phyloP scores from a whole-genome alignment of 2,797 vertebrate genomes.

The Emydoidea blandingii region DNA sequence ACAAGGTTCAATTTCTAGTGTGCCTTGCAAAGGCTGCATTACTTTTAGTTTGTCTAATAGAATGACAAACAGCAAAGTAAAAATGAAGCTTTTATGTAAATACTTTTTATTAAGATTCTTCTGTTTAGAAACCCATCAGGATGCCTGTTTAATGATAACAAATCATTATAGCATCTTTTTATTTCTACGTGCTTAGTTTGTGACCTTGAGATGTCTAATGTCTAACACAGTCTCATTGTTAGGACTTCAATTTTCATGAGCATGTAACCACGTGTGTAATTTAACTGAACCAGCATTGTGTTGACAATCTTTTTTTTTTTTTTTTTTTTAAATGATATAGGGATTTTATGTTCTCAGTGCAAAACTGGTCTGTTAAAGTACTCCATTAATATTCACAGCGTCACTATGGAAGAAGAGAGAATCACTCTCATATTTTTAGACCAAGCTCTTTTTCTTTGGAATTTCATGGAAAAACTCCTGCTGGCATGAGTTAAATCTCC shows the following conservation, averaged over 20 bases:
- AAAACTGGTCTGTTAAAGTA: conserved; percentile 60
- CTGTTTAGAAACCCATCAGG: conserved; percentile 6
- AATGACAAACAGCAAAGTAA: conserved; percentile 55
- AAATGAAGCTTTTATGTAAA: neutral
- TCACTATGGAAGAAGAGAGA: conserved; percentile 20
- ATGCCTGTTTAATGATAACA: conserved; percentile 33
- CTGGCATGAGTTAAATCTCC: conserved; percentile 3
- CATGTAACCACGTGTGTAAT: conserved; percentile 48
- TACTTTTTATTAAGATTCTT: conserved; percentile 27
- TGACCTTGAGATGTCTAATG: conserved; percentile 22
- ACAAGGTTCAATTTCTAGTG: conserved; percentile 58
- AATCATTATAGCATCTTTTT: conserved; percentile 39
- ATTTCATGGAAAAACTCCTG: conserved; percentile 30
- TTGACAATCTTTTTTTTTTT: conserved; percentile 69
- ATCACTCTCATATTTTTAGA: conserved; percentile 37
- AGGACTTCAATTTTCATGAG: conserved; percentile 22
- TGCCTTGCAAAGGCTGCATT: conserved; percentile 29
- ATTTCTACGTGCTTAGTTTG: neutral
- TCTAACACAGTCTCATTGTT: neutral
- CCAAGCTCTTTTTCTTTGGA: conserved; percentile 43
- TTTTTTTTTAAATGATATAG: conserved; percentile 70
- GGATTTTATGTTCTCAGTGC: conserved; percentile 73
- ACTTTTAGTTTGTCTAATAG: conserved; percentile 52
- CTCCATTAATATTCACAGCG: conserved; percentile 77
- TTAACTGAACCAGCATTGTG: conserved; percentile 63